phyloP scores from a whole-genome alignment of 2,797 vertebrate species.

The Semotilus atromaculatus region DNA sequence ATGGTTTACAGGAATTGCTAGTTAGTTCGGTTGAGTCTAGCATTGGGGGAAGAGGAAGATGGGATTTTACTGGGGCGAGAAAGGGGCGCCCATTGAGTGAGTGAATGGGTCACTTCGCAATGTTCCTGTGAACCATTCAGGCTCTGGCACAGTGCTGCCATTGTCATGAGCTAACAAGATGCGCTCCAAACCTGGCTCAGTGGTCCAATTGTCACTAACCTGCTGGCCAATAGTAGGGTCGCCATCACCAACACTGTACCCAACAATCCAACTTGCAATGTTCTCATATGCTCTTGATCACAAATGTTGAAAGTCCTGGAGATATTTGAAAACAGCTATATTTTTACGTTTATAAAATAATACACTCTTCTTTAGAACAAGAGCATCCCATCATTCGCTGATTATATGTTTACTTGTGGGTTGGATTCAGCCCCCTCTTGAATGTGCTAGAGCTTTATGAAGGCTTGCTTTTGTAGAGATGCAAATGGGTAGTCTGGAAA shows the following conservation, averaged over 20 bases:
- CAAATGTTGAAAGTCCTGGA: not conserved
- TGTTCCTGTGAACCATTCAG: conserved; percentile 69
- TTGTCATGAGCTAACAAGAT: conserved; percentile 74
- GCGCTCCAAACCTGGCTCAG: conserved; percentile 55
- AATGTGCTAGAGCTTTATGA: conserved; percentile 13
- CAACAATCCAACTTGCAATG: not conserved
- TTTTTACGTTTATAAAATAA: not conserved
- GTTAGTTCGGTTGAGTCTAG: conserved; percentile 20
- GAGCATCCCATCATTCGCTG: conserved; percentile 6
- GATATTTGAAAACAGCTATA: not conserved
- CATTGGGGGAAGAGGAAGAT: conserved; percentile 25
- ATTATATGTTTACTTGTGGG: not conserved
- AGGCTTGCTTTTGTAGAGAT: conserved; percentile 5
- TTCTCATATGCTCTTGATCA: not conserved
- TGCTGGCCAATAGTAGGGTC: conserved; percentile 23
- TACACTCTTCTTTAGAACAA: conserved; percentile 1
- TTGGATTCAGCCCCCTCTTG: not conserved
- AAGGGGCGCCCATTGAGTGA: conserved; percentile 61
- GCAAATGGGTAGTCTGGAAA: not conserved
- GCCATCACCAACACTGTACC: conserved; percentile 19
- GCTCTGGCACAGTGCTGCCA: conserved; percentile 75
- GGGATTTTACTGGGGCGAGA: conserved; percentile 57
- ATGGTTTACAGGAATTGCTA: not conserved
- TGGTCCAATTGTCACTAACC: conserved; percentile 31
- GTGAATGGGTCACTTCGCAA: conserved; percentile 70